Conservation (phyloP, 2,113 vertebrate genomes). For the Saguinus midas region DNA sequence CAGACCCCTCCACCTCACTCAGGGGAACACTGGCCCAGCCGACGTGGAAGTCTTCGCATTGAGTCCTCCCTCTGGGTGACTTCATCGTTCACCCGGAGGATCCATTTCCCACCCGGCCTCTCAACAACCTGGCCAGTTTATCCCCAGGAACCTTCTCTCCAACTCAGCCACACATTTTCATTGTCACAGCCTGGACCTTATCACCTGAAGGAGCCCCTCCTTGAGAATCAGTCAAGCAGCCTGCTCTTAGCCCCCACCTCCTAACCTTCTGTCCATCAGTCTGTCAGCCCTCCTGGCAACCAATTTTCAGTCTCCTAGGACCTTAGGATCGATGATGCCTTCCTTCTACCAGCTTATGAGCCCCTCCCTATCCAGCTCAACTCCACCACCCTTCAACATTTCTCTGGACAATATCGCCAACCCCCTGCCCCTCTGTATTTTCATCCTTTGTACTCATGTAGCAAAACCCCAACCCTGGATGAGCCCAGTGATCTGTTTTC, state of each 20-base stretch:
- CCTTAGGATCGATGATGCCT: not conserved
- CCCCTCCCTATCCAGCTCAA: not conserved
- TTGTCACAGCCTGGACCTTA: not conserved
- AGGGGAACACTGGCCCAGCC: fast-evolving
- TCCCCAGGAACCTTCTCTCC: not conserved
- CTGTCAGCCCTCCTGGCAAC: not conserved
- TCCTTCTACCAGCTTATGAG: not conserved
- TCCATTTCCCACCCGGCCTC: not conserved
- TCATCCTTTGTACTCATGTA: not conserved
- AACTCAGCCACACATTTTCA: not conserved
- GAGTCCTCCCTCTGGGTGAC: too few species aligned
- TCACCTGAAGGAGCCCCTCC: not conserved
- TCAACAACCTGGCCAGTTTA: not conserved
- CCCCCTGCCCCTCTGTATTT: not conserved
- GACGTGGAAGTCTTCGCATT: not conserved
- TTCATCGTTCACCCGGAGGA: not conserved
- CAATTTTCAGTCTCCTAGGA: not conserved
- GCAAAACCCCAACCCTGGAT: not conserved
- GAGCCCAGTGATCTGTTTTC: not conserved
- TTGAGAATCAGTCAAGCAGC: not conserved
- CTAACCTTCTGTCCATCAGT: not conserved
- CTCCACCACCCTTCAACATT: not conserved
- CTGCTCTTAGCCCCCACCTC: too few species aligned
- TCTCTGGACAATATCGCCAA: not conserved
- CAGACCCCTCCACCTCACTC: not conserved